Percentiles rank a stretch among this genome's conserved stretches.
Conservation (phyloP, 2,797 vertebrate species). For the Myiotriccus ornatus region DNA sequence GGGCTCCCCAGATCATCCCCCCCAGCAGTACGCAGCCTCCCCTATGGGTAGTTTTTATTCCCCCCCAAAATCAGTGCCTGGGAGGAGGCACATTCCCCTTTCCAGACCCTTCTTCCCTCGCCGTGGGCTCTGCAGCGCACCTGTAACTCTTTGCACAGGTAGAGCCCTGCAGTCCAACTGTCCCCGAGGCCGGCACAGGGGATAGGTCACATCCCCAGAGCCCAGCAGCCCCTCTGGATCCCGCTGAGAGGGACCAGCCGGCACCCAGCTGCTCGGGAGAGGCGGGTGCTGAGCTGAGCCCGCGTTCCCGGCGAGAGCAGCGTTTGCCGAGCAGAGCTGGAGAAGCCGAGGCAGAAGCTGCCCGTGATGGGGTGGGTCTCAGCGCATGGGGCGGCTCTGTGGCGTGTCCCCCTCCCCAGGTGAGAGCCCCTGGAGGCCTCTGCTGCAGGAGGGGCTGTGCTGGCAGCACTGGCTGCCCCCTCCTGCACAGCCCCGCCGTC, state of each 20-base stretch:
- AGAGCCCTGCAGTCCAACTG: fast-evolving
- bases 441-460: neutral
- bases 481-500: neutral
- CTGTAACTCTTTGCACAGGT: neutral
- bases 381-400: neutral
- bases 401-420: fast-evolving
- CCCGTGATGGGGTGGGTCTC: fast-evolving
- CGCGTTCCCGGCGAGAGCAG: fast-evolving
- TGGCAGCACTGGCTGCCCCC: neutral
- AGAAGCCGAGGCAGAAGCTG: neutral
- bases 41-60: fast-evolving
- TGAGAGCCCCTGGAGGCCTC: neutral
- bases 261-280: neutral
- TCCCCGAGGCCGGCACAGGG: neutral
- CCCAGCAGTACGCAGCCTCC: neutral
- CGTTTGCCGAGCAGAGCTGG: fast-evolving
- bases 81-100: neutral
- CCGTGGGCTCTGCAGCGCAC: fast-evolving
- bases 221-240: neutral
- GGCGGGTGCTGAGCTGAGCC: neutral
- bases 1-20: neutral
- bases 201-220: neutral
- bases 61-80: neutral
- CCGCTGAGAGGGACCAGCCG: fast-evolving
- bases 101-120: neutral